Percentiles rank a stretch among this genome's conserved stretches.
These are phyloP conservation scores for Philopotamus ludificatus DNA, from an alignment of 1,140 invertebrate species.

Conservation along the genomic window DNA sequence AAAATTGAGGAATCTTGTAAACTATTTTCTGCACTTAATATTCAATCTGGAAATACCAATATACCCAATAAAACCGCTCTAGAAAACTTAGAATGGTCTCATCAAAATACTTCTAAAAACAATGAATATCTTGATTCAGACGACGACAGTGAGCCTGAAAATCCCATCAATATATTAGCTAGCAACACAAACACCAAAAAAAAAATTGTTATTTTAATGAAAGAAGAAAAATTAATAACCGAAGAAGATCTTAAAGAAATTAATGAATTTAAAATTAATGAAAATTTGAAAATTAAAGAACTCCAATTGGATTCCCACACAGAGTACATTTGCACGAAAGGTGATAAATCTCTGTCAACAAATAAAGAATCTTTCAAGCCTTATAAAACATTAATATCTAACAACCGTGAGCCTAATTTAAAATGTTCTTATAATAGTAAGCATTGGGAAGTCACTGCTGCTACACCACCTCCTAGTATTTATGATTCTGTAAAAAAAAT, in stretches of 20 bases:
- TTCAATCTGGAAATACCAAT: slow-evolving; percentile 57
- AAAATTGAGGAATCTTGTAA: slow-evolving; percentile 60
- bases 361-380: slow-evolving; percentile 59
- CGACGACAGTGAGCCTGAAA: slow-evolving; percentile 62
- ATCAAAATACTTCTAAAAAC: slow-evolving; percentile 48
- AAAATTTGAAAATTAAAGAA: neutral
- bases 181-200: slow-evolving; percentile 61
- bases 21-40: slow-evolving; percentile 61
- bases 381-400: slow-evolving; percentile 62
- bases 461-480: slow-evolving; percentile 62
- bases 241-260: slow-evolving; percentile 62
- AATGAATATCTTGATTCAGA: slow-evolving; percentile 61
- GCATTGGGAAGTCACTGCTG: slow-evolving; percentile 69
- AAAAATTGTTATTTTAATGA: slow-evolving; percentile 56
- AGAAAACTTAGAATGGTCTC: slow-evolving; percentile 68
- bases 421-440: slow-evolving; percentile 61
- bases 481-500: slow-evolving; percentile 59
- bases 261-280: slow-evolving; percentile 18
- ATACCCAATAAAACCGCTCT: slow-evolving; percentile 45
- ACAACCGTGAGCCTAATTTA: slow-evolving; percentile 63
- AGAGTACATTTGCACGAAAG: slow-evolving; percentile 62
- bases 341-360: slow-evolving; percentile 48
- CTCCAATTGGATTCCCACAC: slow-evolving; percentile 47
- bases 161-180: slow-evolving; percentile 66
- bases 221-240: slow-evolving; percentile 60